Conservation (phyloP, 2,113 vertebrate genomes). For the Rhodinocichla rosea region DNA sequence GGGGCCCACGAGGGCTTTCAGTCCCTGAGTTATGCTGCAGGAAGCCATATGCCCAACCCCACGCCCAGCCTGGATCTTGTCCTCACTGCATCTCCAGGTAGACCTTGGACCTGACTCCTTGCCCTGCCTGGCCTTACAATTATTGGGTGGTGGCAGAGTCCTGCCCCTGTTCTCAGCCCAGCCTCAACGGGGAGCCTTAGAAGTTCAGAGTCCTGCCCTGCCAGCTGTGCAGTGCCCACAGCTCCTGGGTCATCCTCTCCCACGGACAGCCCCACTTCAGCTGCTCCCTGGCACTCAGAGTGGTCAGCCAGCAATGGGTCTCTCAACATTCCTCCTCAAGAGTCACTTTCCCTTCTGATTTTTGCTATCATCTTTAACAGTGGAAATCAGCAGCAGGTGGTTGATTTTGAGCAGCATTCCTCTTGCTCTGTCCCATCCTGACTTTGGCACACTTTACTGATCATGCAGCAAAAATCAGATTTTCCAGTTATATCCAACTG, state of each 20-base stretch:
- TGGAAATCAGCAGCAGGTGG: neutral
- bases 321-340: neutral
- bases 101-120: neutral
- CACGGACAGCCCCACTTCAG: accelerated
- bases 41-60: neutral
- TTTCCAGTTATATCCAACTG: neutral
- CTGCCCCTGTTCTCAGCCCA: neutral
- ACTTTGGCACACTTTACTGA: neutral
- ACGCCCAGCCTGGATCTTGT: neutral
- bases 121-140: neutral
- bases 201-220: neutral
- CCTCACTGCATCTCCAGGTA: no score
- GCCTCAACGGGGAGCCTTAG: accelerated
- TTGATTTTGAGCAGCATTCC: neutral
- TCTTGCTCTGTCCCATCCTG: neutral
- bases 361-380: neutral
- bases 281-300: neutral
- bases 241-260: neutral
- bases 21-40: neutral
- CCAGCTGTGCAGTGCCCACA: neutral
- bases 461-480: neutral
- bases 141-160: accelerated
- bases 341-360: neutral
- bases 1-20: neutral
- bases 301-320: accelerated